phyloP scores from a whole-genome alignment of 2,797 vertebrate genomes.

The Clangula hyemalis region DNA sequence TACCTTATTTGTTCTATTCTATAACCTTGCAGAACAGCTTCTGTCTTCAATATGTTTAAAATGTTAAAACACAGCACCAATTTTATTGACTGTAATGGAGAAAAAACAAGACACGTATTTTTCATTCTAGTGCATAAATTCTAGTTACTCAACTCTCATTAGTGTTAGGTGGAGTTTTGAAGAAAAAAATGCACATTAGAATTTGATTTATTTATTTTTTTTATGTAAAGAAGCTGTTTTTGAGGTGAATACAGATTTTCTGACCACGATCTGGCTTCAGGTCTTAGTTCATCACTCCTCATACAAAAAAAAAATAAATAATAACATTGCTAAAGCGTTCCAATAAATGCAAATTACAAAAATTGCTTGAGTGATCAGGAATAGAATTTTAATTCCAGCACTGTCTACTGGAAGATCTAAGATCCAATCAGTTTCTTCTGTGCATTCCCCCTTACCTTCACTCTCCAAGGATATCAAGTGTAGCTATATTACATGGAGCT shows the following conservation, averaged over 20 bases:
- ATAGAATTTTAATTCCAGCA: neutral
- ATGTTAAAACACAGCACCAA: neutral
- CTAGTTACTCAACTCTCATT: neutral
- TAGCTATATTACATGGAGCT: neutral
- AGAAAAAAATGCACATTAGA: neutral
- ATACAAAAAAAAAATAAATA: neutral
- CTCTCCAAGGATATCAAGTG: neutral
- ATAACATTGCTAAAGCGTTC: neutral
- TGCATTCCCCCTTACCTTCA: neutral
- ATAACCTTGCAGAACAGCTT: neutral
- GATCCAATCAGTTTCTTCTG: neutral
- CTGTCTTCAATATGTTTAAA: neutral
- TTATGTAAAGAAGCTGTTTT: neutral
- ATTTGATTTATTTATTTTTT: neutral
- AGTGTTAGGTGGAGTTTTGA: neutral
- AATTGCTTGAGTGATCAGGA: neutral
- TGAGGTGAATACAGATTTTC: neutral
- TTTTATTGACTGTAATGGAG: neutral
- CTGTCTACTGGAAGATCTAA: neutral
- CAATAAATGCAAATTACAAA: neutral
- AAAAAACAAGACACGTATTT: neutral
- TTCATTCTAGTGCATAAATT: neutral
- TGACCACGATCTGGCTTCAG: neutral
- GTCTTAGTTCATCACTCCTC: neutral
- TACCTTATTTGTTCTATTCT: neutral